Conservation (phyloP, 1,140 invertebrate species). For the Drosophila neocordata region DNA sequence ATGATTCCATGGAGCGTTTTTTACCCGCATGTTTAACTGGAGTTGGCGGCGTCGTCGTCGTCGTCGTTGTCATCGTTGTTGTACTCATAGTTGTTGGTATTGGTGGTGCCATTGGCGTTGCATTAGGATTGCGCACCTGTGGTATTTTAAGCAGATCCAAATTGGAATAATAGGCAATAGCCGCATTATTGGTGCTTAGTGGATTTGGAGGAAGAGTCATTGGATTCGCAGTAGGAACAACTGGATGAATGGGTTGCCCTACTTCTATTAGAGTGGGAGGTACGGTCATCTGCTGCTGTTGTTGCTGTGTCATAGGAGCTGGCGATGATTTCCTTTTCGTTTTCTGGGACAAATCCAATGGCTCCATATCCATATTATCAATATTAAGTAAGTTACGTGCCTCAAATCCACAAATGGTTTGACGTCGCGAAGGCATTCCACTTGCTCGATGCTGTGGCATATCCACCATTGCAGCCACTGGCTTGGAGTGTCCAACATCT, state of each 20-base stretch:
- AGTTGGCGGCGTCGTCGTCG: not conserved
- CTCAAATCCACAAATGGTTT: slow-evolving; percentile 80
- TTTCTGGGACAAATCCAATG: slow-evolving; percentile 74
- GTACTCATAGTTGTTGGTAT: not conserved
- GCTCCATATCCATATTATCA: slow-evolving; percentile 69
- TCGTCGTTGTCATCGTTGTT: not conserved
- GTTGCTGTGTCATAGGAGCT: slow-evolving; percentile 12
- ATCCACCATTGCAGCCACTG: slow-evolving; percentile 17
- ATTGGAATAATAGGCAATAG: slow-evolving; percentile 65
- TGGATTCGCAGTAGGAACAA: not conserved
- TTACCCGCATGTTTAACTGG: not conserved
- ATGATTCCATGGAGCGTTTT: not conserved
- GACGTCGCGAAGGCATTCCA: slow-evolving; percentile 59
- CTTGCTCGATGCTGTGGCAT: slow-evolving; percentile 37
- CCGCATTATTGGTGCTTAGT: slow-evolving; percentile 22
- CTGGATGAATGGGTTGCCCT: no score
- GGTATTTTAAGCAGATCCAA: slow-evolving; percentile 75
- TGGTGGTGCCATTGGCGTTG: not conserved
- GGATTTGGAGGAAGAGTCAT: slow-evolving; percentile 11
- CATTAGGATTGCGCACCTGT: slow-evolving; percentile 65
- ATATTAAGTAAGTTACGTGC: slow-evolving; percentile 57
- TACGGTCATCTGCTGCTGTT: slow-evolving; percentile 16
- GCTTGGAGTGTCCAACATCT: slow-evolving; percentile 21
- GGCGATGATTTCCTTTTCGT: slow-evolving; percentile 45
- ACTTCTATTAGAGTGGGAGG: not conserved